Percentiles rank a stretch among this genome's conserved stretches.
Conservation (phyloP, 64 coral and sea anemone species). For the Dendrophyllia cribrosa region DNA sequence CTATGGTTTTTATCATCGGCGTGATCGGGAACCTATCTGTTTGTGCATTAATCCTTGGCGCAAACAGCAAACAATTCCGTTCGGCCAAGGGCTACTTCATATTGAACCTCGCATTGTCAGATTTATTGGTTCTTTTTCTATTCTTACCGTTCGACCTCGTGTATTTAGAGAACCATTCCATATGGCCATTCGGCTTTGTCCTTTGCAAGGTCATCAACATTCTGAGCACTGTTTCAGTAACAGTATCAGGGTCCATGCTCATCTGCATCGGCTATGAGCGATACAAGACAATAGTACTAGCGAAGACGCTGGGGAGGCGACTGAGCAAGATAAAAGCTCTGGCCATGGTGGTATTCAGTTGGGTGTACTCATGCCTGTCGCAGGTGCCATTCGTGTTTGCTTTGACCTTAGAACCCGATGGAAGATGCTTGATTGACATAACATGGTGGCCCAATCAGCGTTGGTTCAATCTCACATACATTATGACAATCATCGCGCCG, state of each 20-base stretch:
- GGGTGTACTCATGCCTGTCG: slow-evolving; percentile 63
- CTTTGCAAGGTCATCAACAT: slow-evolving; percentile 88
- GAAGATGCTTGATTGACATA: slow-evolving; percentile 72
- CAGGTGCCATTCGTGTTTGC: slow-evolving; percentile 85
- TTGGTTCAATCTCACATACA: slow-evolving; percentile 70
- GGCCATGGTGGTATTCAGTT: slow-evolving; percentile 53
- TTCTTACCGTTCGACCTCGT: slow-evolving; percentile 86
- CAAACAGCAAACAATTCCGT: slow-evolving; percentile 51
- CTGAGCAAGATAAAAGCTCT: slow-evolving; percentile 49
- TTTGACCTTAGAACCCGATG: slow-evolving; percentile 57
- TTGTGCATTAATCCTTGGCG: slow-evolving; percentile 34
- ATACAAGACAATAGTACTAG: slow-evolving; percentile 67
- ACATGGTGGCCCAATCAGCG: slow-evolving; percentile 63
- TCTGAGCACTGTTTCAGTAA: slow-evolving; percentile 70
- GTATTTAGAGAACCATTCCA: slow-evolving; percentile 71
- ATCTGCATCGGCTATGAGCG: slow-evolving; percentile 78
- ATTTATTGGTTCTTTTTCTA: slow-evolving; percentile 76
- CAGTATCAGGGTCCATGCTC: slow-evolving; percentile 82
- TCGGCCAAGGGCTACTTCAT: slow-evolving; percentile 86
- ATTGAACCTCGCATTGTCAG: slow-evolving; percentile 84
- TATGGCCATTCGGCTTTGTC: slow-evolving; percentile 84
- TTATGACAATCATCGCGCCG: slow-evolving; percentile 71
- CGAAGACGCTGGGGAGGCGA: slow-evolving; percentile 33
- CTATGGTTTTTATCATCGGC: slow-evolving; percentile 50
- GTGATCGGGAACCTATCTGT: slow-evolving; percentile 59